Conservation (phyloP, 1,140 invertebrate species). For the Nixonia krombeini region DNA sequence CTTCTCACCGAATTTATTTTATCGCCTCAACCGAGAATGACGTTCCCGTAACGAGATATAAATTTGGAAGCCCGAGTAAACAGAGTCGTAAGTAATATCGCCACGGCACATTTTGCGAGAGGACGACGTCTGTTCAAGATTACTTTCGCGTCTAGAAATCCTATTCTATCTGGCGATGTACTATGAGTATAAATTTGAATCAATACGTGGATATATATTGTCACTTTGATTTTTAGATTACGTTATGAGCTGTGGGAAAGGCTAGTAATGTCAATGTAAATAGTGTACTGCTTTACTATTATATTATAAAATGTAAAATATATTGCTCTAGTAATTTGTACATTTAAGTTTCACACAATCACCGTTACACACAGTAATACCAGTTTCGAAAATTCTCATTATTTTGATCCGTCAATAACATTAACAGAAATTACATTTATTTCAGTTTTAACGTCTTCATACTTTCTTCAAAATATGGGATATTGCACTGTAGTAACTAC, state of each 20-base stretch:
- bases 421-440: too few relatives aligned
- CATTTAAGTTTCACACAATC: too few relatives aligned
- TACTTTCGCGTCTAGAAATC: slow-evolving; percentile 53
- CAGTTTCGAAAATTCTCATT: too few relatives aligned
- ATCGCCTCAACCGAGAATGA: slow-evolving; percentile 64
- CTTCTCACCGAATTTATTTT: slow-evolving; percentile 63
- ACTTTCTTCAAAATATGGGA: too few relatives aligned
- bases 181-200: slow-evolving; percentile 44
- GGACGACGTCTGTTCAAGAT: slow-evolving; percentile 51
- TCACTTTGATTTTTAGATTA: slow-evolving; percentile 37
- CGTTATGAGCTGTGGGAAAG: background rate
- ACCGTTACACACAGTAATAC: too few relatives aligned
- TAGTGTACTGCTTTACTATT: too few relatives aligned
- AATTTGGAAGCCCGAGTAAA: slow-evolving; percentile 64
- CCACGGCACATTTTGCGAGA: slow-evolving; percentile 49
- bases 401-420: too few relatives aligned
- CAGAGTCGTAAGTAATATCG: slow-evolving; percentile 66
- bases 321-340: too few relatives aligned
- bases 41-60: slow-evolving; percentile 67
- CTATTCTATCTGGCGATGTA: slow-evolving; percentile 45
- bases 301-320: too few relatives aligned
- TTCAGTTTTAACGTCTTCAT: too few relatives aligned
- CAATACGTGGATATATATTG: slow-evolving; percentile 34
- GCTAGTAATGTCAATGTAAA: too few relatives aligned
- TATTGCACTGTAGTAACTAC: too few relatives aligned